Evolutionary conservation across 1,140 invertebrate genomes (phyloP).

Genomic region (Drosophila watanabei): DNA sequence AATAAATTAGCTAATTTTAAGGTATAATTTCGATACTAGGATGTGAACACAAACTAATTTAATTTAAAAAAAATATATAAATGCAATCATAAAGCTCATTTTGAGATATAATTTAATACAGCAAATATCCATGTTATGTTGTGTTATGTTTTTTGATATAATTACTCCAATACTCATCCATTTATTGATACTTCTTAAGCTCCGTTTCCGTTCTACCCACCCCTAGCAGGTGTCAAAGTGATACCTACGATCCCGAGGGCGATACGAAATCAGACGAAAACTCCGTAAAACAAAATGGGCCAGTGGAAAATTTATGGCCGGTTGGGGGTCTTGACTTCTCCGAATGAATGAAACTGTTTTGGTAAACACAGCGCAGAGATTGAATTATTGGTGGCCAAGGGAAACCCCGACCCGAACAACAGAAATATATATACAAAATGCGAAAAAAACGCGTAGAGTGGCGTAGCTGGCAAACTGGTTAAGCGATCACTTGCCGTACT

Average conservation of each 20-base stretch:
- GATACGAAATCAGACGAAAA: constrained; percentile 7
- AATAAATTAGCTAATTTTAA: no score
- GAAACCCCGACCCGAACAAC: constrained; percentile 25
- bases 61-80: no score
- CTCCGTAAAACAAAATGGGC: constrained; percentile 20
- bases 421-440: constrained; percentile 6
- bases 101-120: no score
- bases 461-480: constrained; percentile 46
- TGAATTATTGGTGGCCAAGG: constrained; percentile 42
- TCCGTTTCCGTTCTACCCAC: neutral
- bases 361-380: constrained; percentile 41
- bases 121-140: no score
- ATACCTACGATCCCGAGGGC: constrained; percentile 8
- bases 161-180: no score
- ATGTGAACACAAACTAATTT: no score
- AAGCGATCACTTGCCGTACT: constrained; percentile 45
- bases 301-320: constrained; percentile 62
- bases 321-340: constrained; percentile 23
- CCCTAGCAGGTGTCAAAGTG: neutral
- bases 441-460: constrained; percentile 11
- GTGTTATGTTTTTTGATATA: no score
- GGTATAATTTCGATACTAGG: no score
- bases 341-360: constrained; percentile 41
- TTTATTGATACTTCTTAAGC: no score
- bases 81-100: no score